Evolutionary conservation across 2,888 invertebrate genomes (phyloP), one percentile per base, ranked within the genome.

Genomic region (Trichogramma dendrolimi): DNA sequence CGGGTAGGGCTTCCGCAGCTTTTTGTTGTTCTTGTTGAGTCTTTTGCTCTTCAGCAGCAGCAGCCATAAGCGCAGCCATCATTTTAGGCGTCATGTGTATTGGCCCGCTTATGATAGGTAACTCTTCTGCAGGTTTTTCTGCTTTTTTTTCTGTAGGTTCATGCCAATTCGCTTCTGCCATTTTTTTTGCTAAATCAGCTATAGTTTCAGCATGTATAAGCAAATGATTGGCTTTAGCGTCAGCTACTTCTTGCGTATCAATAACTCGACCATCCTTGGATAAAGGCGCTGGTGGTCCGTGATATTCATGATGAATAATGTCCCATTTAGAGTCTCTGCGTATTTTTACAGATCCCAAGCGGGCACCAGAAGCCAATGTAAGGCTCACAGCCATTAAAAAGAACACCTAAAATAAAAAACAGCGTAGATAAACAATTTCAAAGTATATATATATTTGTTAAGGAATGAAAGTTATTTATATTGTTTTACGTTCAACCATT

Each of bases 191-290:
- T 8, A 63, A 54, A 6, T 67, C 66, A 1, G 56, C 56, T 6
- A 60, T 58, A 4, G 67, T 66, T 40, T 65, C 66, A 0, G 71
- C 72, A 55, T 69, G 70, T 4, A 71, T 71, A 4, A 71, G 69
- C 64, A 71, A 56, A 50, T 73, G 71, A 0, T 71, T 70, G 5
- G 69, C 70, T 8, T 69, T 68, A 2, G 72, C 72, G 11, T 64
- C 61, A 6, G 59, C 62, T 6, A 72, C 73, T 60, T 72, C 72
- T 41, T 67, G 67, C 0, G 72, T 72, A 46, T 73, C 72, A 14
- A 72, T 40, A 40, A 72, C 72, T 5, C 68, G 69, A 3, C 71
- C 72, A 46, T 72, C 72, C 6, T 68, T 64, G 5, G 68, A 66
- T 11, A 72, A 41, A 0, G 72, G 72, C 1, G 72, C 72, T 5